Conservation (phyloP, 2,888 invertebrate genomes). For the Dendrolimus pini region DNA sequence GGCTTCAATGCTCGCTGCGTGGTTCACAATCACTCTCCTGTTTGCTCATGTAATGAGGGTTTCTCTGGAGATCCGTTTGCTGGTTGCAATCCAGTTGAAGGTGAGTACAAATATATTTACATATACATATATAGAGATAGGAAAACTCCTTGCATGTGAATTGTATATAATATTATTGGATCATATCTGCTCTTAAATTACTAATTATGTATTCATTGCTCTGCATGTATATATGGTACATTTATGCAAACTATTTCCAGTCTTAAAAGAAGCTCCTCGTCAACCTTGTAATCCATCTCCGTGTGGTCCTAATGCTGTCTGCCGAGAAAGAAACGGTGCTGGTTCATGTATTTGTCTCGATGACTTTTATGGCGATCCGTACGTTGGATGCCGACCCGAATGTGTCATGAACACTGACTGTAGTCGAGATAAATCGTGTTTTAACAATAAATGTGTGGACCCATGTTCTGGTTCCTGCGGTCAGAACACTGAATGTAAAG, state of each 20-base stretch:
- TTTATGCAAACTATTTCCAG: conserved; percentile 49
- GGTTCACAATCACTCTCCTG: conserved; percentile 85
- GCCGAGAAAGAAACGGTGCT: conserved; percentile 84
- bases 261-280: conserved; percentile 75
- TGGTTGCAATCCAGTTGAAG: conserved; percentile 79
- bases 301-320: conserved; percentile 87
- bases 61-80: conserved; percentile 88
- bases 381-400: conserved; percentile 87
- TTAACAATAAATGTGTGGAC: conserved; percentile 86
- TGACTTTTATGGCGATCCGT: conserved; percentile 87
- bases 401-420: conserved; percentile 88
- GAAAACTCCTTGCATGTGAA: conserved; percentile 15
- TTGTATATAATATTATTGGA: conserved; percentile 7
- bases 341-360: conserved; percentile 86
- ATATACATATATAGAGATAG: conserved; percentile 10
- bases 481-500: conserved; percentile 84
- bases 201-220: conserved; percentile 20
- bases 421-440: conserved; percentile 82
- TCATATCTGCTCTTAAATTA: conserved; percentile 15
- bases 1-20: conserved; percentile 85
- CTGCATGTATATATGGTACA: conserved; percentile 19
- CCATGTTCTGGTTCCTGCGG: conserved; percentile 88
- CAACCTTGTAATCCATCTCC: conserved; percentile 88
- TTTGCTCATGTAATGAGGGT: conserved; percentile 84
- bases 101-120: conserved; percentile 47